These are phyloP conservation scores for Rana temporaria DNA, from an alignment of 2,113 vertebrate genomes.

Conservation along the genomic window DNA sequence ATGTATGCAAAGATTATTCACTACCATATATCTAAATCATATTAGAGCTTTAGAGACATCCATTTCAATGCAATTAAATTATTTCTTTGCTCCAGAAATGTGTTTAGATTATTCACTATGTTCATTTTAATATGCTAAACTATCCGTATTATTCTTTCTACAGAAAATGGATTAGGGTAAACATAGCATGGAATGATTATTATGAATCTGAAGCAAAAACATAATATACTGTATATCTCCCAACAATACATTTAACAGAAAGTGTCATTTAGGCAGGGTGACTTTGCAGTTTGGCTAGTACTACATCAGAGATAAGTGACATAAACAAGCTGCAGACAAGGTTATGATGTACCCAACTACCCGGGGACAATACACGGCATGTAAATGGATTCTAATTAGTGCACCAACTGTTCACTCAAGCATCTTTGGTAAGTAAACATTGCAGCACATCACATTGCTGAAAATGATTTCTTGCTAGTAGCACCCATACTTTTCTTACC, in stretches of 20 bases:
- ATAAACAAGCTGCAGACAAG: conserved; percentile 30
- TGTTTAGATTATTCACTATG: conserved; percentile 4
- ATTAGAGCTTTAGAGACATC: conserved; percentile 3
- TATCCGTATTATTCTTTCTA: conserved; percentile 6
- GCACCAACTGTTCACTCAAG: conserved; percentile 20
- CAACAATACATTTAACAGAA: not conserved
- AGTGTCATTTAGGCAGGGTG: not conserved
- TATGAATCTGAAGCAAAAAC: not conserved
- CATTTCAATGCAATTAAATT: conserved; percentile 14
- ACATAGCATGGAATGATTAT: not conserved
- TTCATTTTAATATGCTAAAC: not conserved
- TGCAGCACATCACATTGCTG: not conserved
- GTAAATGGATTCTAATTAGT: conserved; percentile 22
- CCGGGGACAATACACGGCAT: conserved; percentile 2
- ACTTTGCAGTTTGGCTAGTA: not conserved
- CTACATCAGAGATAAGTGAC: not conserved
- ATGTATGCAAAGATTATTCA: not conserved
- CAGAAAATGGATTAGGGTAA: not conserved
- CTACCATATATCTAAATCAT: conserved; percentile 1
- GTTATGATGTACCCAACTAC: conserved; percentile 6
- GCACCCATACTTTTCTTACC: not conserved
- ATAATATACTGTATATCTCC: not conserved
- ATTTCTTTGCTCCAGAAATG: not conserved
- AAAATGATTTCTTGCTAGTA: not conserved
- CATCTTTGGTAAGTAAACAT: conserved; percentile 7